Evolutionary conservation across 2,113 vertebrate genomes (phyloP), one percentile per base, ranked within the genome.

Genomic region (Aramus guarauna): DNA sequence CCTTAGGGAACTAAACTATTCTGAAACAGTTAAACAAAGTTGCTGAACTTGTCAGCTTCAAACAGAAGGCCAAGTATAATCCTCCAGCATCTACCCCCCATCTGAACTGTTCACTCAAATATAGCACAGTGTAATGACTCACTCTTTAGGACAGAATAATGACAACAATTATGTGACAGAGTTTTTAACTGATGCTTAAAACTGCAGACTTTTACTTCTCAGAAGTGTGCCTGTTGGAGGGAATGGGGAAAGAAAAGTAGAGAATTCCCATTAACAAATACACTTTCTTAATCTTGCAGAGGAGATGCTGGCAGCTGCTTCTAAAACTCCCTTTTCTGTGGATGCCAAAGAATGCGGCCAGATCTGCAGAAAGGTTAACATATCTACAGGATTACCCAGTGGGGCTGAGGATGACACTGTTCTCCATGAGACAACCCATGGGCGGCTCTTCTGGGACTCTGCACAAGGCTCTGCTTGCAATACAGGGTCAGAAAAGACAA

Each of bases 21-120:
- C 84, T 88, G 64, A 74, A 92, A 88, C 56, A 78, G 81, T 43
- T 88, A 41, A 95, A 92, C 62, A 86, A 59, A 60, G 85, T 88
- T 93, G 77, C 69, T 95, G 96, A 97, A 97, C 68, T 92, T 96
- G 81, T 89, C 84, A 94, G 66, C 73, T 86, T 73, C 73, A 90
- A 94, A 90, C 52, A 81, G 82, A 77, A 90, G 77, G 81, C 20
- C 95, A 96, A 90, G 27, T 68, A 73, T 22, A 90, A 91, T 60
- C 83, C 64, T 87, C 68, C 29, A 63, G 68, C 39, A 82, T 36
- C 78, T 93, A 88, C 15, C 68, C 43, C n/a, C 27, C 56, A 72
- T 56, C 50, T 84, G 71, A 96, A 94, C 85, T 74, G 36, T 37
- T 95, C 37, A 23, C 84, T 88, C 92, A 94, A 76, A 88, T 78